Evolutionary conservation across 30 jellyfish, hydroid and myxozoan species (phyloP), one percentile per base, ranked within the genome.

Genomic region (Cassiopea andromeda): DNA sequence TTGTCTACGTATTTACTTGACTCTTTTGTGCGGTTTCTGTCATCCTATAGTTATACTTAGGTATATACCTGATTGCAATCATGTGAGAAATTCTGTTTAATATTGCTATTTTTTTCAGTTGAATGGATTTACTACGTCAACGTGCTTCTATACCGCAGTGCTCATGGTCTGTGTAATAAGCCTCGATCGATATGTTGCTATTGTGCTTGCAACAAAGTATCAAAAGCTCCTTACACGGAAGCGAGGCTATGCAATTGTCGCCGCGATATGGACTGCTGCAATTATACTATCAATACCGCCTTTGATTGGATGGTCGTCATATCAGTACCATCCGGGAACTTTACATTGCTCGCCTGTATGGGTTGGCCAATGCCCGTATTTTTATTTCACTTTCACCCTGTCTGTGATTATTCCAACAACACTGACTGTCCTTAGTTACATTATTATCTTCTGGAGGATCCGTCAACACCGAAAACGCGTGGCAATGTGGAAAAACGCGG

Each of bases 291-390:
- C 92, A 44, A 16, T 72, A 82, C 97, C 97, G 43, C 97, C 97
- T 60, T 78, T 89, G 64, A 61, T 89, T 76, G 97, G 97, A 85
- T 89, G 97, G 97, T 89, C 97, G 0, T 50, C 84, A 38, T 89
- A 89, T 76, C 77, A 89, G 84, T 89, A 89, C 59, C 84, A 89
- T 81, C 89, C 91, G 78, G 97, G 97, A 75, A 89, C 97, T 59
- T 64, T 79, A 43, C 97, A 89, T 70, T 89, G 97, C 54, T 89
- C 97, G 8, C 97, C 97, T 5, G 59, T 78, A 49, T 89, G 97
- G 97, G 46, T 75, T 5, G 88, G 89, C 15, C 87, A 76, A 48
- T 89, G 97, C 49, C 81, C 82, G 69, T 89, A 89, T 69, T 89
- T 78, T 66, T 89, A 89, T 57, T 89, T 89, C 67, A 77, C 90